phyloP scores from a whole-genome alignment of 2,888 invertebrate genomes.

The Abscondita cerata region DNA sequence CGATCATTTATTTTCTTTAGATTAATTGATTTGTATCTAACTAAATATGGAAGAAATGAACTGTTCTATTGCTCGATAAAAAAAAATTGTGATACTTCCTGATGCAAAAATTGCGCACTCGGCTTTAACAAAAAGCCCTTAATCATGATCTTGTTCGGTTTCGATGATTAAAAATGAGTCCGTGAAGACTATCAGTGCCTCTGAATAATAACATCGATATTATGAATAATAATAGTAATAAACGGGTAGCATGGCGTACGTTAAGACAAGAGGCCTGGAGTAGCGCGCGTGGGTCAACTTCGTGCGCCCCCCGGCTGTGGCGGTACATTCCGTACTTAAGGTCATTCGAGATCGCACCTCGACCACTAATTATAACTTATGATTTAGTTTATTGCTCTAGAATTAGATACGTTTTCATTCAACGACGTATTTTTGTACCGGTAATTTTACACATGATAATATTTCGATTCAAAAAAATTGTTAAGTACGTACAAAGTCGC shows the following conservation, averaged over 20 bases:
- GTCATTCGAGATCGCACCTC: constrained; percentile 34
- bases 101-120: too few relatives aligned
- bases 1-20: too few relatives aligned
- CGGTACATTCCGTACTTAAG: constrained; percentile 42
- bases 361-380: constrained; percentile 44
- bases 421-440: constrained; percentile 7
- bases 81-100: too few relatives aligned
- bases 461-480: too few relatives aligned
- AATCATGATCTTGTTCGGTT: constrained; percentile 18
- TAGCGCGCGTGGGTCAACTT: constrained; percentile 43
- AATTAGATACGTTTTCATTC: constrained; percentile 28
- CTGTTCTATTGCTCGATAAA: too few relatives aligned
- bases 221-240: constrained; percentile 41
- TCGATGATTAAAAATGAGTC: constrained; percentile 25
- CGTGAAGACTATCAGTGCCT: constrained; percentile 33
- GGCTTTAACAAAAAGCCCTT: too few relatives aligned
- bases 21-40: too few relatives aligned
- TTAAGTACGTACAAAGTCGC: too few relatives aligned
- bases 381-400: constrained; percentile 45
- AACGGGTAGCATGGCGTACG: constrained; percentile 41
- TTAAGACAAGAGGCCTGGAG: constrained; percentile 37
- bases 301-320: constrained; percentile 41
- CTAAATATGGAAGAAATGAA: too few relatives aligned
- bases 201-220: constrained; percentile 39
- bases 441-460: background rate